phyloP scores from a whole-genome alignment of 2,888 invertebrate species.

The Seira ritae region DNA sequence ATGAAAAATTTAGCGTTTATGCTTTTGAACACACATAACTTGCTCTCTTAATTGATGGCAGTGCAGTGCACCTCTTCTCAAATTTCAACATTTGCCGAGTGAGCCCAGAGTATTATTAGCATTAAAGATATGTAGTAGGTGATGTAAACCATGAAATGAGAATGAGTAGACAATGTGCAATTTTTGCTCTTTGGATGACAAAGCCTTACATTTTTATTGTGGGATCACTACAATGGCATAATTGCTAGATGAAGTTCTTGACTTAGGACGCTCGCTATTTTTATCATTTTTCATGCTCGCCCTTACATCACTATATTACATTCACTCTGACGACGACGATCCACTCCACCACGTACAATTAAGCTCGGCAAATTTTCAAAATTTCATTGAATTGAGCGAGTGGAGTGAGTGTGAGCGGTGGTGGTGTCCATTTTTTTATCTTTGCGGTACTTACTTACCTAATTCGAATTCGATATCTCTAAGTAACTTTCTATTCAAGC shows the following conservation, averaged over 20 bases:
- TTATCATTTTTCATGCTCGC: background rate
- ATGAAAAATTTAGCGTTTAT: constrained; percentile 52
- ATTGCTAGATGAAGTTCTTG: background rate
- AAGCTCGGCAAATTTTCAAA: no score
- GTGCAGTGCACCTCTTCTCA: constrained; percentile 31
- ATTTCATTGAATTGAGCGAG: no score
- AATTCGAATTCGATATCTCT: background rate
- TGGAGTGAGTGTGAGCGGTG: no score
- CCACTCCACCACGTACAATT: no score
- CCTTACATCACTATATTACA: no score
- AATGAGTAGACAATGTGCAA: constrained; percentile 1
- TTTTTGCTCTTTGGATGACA: background rate
- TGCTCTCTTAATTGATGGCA: constrained; percentile 49
- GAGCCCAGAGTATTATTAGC: background rate
- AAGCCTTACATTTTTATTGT: background rate
- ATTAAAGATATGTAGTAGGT: background rate
- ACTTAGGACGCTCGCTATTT: background rate
- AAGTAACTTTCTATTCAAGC: constrained; percentile 1
- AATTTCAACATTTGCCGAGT: background rate
- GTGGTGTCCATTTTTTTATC: background rate
- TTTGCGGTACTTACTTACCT: no score
- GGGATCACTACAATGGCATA: background rate
- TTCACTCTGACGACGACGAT: no score
- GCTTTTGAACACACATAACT: constrained; percentile 47
- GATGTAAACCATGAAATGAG: constrained; percentile 15